Base-by-base conservation (phyloP, 2,888 invertebrate species). In the Mallateleia sp. region DNA sequence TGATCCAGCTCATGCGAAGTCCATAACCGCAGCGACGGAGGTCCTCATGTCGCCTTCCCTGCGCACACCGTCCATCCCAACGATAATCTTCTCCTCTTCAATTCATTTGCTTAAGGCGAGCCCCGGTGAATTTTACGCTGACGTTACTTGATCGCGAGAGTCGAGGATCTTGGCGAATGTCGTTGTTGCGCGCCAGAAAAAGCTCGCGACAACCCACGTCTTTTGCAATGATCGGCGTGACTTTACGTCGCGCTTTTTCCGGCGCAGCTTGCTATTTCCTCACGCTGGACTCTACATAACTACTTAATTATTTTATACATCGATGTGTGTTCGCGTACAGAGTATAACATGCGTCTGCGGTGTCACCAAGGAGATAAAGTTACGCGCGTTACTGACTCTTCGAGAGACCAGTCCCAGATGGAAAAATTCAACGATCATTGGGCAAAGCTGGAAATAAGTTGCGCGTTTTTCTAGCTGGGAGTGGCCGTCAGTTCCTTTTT, bases 1-100 rank as follows among this genome's bases (percentile, higher is more conserved):
- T 15, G 54, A 94, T 94, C 94, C 94, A 94, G 93, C 93, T 93
- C 92, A 90, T 91, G 90, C 89, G 91, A 90, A 91, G 91, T 90
- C 91, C 90, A 91, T 88, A 88, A 85, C 87, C 82, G 89, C 88
- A 90, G 89, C 88, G 89, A 91, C 89, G 88, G 90, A 90, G 89
- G 87, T 89, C 87, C 84, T 86, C 89, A 56, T 87, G 81, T 85
- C 85, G 88, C 81, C 83, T 85, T 80, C 74, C 85, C 85, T 88
- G 90, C 89, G 75, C 78, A 77, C 83, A 67, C 22, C 80, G 79
- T 81, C 38, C 32, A 25, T 32, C 20, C 28, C 24, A 47, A 38
- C 20, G 22, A 52, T 47, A 72, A 22, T 15, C 54, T 52, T 77
- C 50, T 60, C 71, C 67, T 42, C 82, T 81, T 62, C 20, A 67